Base-by-base conservation (phyloP, 2,797 vertebrate genomes). In the Meriones psammophilus region DNA sequence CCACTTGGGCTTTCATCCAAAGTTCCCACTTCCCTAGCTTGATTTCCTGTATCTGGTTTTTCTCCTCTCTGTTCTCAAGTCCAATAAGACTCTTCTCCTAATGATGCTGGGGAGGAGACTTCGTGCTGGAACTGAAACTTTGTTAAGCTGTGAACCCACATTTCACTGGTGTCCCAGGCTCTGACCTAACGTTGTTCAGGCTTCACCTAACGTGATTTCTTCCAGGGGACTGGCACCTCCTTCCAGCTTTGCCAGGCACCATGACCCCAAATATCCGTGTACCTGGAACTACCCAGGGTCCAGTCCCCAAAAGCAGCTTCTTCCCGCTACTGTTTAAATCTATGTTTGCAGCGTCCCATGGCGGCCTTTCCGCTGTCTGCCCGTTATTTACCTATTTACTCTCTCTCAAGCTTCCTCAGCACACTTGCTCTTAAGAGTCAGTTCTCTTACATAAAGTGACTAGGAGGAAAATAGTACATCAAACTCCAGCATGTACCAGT, bases 311-410 rank as follows among this genome's bases (percentile, higher is more conserved):
- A 50, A 9, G 18, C 62, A 36, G 6, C 50, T 62, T 69, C 42
- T 77, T 84, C 58, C n/a, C 83, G n/a, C 83, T 80, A 7, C 60
- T 74, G 42, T n/a, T 94, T 76, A 88, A 86, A 81, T 86, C 68
- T 6, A 15, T 66, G 77, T 64, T 74, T 74, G 77, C 24, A 39
- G 64, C 62, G 74, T 68, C 56, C 17, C 50, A 36, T 50, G 18
- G 58, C 28, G n/a, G n/a, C 3, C 74, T 81, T 88, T 84, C 79
- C 85, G n/a, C 42, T 66, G 33, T 28, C n/a, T 91, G 24, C 71
- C 46, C 28, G 3, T 86, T 92, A 39, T 58, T 92, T 88, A 60
- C 33, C 66, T 60, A 28, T 76, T 39, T 83, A 88, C 80, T 8
- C 0, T 71, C 8, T 42, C 42, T 58, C 15, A 46, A 56, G 4